Evolutionary conservation across 2,888 invertebrate species (phyloP).

Genomic region (Dicranocentrus wangi): DNA sequence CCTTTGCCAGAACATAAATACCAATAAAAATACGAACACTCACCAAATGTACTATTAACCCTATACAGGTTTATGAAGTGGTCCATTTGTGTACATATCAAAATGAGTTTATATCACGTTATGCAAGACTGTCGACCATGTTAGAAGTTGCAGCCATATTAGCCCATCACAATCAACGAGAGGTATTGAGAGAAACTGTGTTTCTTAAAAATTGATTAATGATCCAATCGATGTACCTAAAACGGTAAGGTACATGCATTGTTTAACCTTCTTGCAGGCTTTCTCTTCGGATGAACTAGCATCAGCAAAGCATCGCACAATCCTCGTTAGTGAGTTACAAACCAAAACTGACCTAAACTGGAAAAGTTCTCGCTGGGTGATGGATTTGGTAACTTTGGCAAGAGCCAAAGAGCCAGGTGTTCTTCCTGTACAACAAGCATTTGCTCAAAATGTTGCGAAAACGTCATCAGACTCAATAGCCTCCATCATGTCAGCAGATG

Average conservation of each 20-base stretch:
- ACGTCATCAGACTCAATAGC: constrained; percentile 64
- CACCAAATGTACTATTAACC: too few relatives aligned
- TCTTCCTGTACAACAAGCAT: constrained; percentile 74
- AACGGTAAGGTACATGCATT: too few relatives aligned
- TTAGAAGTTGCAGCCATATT: constrained; percentile 92
- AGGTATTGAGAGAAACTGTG: constrained; percentile 76
- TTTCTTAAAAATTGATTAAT: background rate
- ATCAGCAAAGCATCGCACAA: constrained; percentile 88
- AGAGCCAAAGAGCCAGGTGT: constrained; percentile 81
- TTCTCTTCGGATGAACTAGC: constrained; percentile 92
- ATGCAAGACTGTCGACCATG: constrained; percentile 93
- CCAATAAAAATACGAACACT: too few relatives aligned
- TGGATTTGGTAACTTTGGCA: constrained; percentile 95
- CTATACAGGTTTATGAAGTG: constrained; percentile 82
- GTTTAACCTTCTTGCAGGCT: constrained; percentile 80
- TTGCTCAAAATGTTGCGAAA: constrained; percentile 60
- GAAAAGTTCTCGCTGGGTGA: constrained; percentile 96
- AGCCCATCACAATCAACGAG: constrained; percentile 93
- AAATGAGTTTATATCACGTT: constrained; percentile 89
- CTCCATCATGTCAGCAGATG: constrained; percentile 65
- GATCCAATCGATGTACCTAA: background rate
- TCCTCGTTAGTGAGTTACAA: constrained; percentile 88
- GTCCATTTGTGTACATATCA: constrained; percentile 96
- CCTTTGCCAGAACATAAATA: too few relatives aligned
- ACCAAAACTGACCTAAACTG: constrained; percentile 89